Evolutionary conservation across 2,113 vertebrate species (phyloP).

Genomic region (Erythrocercus mccallii): DNA sequence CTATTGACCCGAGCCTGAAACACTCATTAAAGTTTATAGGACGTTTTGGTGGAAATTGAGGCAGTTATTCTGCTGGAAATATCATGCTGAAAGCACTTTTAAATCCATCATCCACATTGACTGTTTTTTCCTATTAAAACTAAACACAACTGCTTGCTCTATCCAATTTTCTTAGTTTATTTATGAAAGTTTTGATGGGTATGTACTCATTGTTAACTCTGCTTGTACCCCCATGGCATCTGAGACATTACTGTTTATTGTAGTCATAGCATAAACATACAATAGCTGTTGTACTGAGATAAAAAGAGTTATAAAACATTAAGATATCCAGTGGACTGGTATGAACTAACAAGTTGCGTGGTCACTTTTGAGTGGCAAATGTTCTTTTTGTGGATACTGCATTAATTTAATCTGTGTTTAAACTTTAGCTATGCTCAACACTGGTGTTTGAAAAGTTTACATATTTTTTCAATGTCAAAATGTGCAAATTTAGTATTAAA

Average conservation of each 20-base stretch:
- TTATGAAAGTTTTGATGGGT: not conserved
- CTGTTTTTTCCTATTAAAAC: not conserved
- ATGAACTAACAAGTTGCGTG: not conserved
- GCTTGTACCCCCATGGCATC: not conserved
- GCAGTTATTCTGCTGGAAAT: not conserved
- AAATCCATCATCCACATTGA: not conserved
- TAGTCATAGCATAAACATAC: not conserved
- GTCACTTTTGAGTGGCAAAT: not conserved
- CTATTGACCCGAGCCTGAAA: slow-evolving; percentile 7
- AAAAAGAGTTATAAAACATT: not conserved
- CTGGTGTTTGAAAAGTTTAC: not conserved
- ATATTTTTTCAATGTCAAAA: not conserved
- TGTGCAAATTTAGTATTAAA: not conserved
- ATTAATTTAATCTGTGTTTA: not conserved
- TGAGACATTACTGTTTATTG: not conserved
- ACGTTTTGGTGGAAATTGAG: not conserved
- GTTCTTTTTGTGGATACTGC: not conserved
- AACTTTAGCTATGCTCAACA: not conserved
- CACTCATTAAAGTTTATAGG: slow-evolving; percentile 33
- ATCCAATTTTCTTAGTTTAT: not conserved
- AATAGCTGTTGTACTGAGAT: not conserved
- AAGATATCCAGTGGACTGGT: not conserved
- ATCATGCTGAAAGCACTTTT: not conserved
- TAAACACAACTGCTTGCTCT: not conserved
- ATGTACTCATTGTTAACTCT: not conserved